phyloP scores from a whole-genome alignment of 2,888 invertebrate species.

The Rhingia rostrata region DNA sequence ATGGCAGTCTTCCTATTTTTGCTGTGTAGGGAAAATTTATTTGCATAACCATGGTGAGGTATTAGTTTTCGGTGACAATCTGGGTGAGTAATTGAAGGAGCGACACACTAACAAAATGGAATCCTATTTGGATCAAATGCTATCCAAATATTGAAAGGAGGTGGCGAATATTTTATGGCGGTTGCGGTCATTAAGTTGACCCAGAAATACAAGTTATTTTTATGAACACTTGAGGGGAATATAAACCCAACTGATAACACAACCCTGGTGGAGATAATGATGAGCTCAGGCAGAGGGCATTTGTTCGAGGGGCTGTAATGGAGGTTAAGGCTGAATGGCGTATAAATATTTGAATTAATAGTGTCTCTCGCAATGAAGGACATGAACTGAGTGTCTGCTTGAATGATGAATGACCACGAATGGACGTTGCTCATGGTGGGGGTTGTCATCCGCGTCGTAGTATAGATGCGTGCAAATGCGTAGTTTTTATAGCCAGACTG shows the following conservation, averaged over 20 bases:
- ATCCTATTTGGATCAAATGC: background rate
- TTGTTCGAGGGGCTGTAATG: constrained; percentile 5
- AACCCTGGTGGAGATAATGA: constrained; percentile 21
- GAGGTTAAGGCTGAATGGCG: constrained; percentile 33
- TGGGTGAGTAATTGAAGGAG: background rate
- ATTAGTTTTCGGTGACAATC: constrained; percentile 28
- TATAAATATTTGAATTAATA: constrained; percentile 34
- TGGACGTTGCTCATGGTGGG: background rate
- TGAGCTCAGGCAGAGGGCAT: constrained; percentile 13
- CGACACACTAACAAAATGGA: too few species aligned
- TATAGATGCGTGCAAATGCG: constrained; percentile 2
- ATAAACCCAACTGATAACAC: constrained; percentile 4
- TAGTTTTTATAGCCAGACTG: constrained; percentile 16
- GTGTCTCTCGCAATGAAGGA: constrained; percentile 18
- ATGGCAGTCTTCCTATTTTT: constrained; percentile 59
- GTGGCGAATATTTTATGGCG: constrained; percentile 1
- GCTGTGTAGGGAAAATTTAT: constrained; percentile 23
- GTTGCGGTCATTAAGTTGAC: constrained; percentile 32
- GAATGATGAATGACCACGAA: constrained; percentile 38
- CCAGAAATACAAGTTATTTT: constrained; percentile 27
- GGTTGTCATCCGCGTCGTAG: background rate
- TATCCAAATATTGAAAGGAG: constrained; percentile 35
- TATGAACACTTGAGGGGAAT: constrained; percentile 2
- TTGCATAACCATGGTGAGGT: constrained; percentile 41
- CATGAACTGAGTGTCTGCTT: constrained; percentile 30